A percentile compares a stretch with the other conserved stretches of the same genome.
These are phyloP conservation scores for Pygmarrhopalites habei DNA, from an alignment of 1,140 invertebrate genomes.

Conservation along the genomic window DNA sequence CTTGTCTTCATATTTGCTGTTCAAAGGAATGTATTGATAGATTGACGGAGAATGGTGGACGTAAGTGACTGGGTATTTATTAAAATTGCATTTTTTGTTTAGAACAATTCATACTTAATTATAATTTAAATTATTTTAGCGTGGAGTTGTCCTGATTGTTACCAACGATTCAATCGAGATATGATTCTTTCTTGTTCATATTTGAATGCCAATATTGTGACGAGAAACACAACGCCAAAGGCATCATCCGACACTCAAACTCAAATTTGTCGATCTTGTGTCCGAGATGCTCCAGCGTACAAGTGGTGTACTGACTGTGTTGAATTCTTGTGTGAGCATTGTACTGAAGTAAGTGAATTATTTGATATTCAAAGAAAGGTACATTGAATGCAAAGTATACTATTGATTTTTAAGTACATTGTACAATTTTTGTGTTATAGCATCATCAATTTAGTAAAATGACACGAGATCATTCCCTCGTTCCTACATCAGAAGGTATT, in stretches of 20 bases:
- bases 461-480: not conserved
- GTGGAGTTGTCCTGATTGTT: not conserved
- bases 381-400: too few relatives aligned
- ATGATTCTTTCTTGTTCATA: not conserved
- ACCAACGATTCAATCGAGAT: not conserved
- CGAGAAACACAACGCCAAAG: not conserved
- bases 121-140: not conserved
- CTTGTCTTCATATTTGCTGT: slow-evolving; percentile 7
- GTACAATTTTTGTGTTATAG: too few relatives aligned
- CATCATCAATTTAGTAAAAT: slow-evolving; percentile 5
- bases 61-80: not conserved
- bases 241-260: not conserved
- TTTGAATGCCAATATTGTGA: not conserved
- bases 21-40: not conserved
- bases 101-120: not conserved
- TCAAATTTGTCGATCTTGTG: not conserved
- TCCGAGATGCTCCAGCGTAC: not conserved
- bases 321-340: slow-evolving; percentile 7
- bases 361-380: too few relatives aligned
- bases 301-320: not conserved
- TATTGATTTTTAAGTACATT: too few relatives aligned
- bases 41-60: not conserved
- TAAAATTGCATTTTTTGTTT: not conserved
- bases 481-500: not conserved
- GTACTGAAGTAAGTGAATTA: not conserved